A percentile compares a stretch with the other conserved stretches of the same genome.
Evolutionary conservation across 2,888 invertebrate species (phyloP).

Genomic region (Acleris literana): DNA sequence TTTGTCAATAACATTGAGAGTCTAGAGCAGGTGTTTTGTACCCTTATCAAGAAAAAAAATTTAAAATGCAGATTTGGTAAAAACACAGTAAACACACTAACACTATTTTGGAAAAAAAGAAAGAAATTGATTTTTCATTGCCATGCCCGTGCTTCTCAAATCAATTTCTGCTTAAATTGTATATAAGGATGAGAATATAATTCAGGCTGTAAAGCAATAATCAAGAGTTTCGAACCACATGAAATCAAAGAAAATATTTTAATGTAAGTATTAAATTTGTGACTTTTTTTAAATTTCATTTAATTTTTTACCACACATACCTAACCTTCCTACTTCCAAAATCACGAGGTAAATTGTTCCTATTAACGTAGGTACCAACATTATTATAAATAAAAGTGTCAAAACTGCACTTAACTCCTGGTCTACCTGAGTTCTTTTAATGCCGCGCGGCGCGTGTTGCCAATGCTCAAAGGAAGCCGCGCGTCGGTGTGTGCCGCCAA

Average conservation of each 20-base stretch:
- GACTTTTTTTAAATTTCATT: background rate
- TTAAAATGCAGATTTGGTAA: conserved; percentile 21
- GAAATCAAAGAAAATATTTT: background rate
- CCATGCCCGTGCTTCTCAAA: conserved; percentile 31
- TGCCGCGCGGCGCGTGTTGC: too few species aligned
- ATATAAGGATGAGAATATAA: conserved; percentile 25
- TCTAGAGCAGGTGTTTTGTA: conserved; percentile 28
- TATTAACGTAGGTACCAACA: too few species aligned
- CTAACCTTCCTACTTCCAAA: too few species aligned
- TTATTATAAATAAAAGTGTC: too few species aligned
- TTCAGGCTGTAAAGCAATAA: conserved; percentile 28
- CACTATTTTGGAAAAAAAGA: conserved; percentile 22
- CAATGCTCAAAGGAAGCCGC: too few species aligned
- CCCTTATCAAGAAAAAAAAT: conserved; percentile 15
- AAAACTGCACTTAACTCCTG: too few species aligned
- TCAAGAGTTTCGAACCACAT: background rate
- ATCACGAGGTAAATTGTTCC: too few species aligned
- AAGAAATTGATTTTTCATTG: conserved; percentile 3
- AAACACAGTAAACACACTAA: too few species aligned
- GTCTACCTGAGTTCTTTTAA: too few species aligned
- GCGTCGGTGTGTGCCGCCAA: too few species aligned
- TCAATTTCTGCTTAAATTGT: conserved; percentile 27
- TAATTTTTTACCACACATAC: too few species aligned
- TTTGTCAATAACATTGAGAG: conserved; percentile 20
- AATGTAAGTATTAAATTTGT: background rate